phyloP scores from a whole-genome alignment of 2,888 invertebrate species.

The Lasioglossum calceatum region DNA sequence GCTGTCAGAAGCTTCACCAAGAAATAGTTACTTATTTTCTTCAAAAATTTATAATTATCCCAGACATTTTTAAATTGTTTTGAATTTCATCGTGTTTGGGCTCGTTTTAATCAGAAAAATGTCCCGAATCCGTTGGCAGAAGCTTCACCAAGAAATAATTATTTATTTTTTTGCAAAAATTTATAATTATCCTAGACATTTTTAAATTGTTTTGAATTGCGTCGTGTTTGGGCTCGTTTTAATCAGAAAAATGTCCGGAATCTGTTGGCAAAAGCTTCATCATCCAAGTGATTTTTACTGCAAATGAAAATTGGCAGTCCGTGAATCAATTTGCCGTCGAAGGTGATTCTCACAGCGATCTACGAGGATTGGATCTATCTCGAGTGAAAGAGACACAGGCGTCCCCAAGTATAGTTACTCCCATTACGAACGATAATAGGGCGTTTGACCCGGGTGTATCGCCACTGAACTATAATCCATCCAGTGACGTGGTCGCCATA shows the following conservation, averaged over 20 bases:
- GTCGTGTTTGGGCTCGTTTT: too few relatives aligned
- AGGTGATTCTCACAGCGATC: neutral
- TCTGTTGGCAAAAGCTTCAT: too few relatives aligned
- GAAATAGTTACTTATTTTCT: neutral
- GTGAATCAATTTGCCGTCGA: neutral
- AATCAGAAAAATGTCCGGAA: too few relatives aligned
- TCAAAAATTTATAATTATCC: too few relatives aligned
- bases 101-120: neutral
- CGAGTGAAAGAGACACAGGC: neutral
- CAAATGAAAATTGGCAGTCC: neutral
- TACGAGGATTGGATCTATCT: neutral
- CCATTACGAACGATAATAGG: slow-evolving; percentile 71
- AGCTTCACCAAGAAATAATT: too few relatives aligned
- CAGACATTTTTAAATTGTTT: too few relatives aligned
- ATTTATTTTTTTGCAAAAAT: too few relatives aligned
- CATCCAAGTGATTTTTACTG: too few relatives aligned
- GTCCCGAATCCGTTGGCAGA: too few relatives aligned
- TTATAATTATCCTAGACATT: too few relatives aligned
- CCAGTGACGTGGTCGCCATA: slow-evolving; percentile 70
- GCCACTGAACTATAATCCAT: slow-evolving; percentile 77
- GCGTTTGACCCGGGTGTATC: slow-evolving; percentile 79
- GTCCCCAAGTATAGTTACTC: slow-evolving; percentile 26
- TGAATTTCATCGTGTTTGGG: too few relatives aligned
- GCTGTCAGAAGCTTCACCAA: neutral
- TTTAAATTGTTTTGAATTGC: too few relatives aligned